Evolutionary conservation across 2,113 vertebrate species (phyloP).

Genomic region (Trinectes maculatus): DNA sequence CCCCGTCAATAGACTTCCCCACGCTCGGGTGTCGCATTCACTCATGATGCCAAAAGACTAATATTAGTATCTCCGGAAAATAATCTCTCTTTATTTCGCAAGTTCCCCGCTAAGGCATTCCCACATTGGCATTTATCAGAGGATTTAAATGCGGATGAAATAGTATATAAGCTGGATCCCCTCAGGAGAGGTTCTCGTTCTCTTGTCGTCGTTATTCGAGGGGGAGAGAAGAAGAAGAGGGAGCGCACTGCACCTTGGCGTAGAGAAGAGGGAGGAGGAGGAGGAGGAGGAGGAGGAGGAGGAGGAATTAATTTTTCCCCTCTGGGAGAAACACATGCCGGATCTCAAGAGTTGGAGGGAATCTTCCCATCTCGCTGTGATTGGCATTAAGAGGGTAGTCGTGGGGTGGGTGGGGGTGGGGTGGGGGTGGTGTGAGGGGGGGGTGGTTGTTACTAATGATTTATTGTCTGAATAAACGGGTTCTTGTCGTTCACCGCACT

Average conservation of each 20-base stretch:
- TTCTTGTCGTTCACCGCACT: constrained; percentile 46
- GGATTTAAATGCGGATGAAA: constrained; percentile 87
- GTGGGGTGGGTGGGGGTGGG: constrained; percentile 4
- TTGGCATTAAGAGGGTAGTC: constrained; percentile 76
- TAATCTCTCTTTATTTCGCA: constrained; percentile 82
- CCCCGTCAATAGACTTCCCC: constrained; percentile 77
- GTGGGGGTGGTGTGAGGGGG: constrained; percentile 53
- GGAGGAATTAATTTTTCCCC: constrained; percentile 87
- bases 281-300: constrained; percentile 76
- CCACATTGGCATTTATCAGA: constrained; percentile 81
- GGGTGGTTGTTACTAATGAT: constrained; percentile 77
- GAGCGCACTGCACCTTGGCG: constrained; percentile 82
- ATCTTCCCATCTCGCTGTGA: constrained; percentile 83
- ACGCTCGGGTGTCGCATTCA: constrained; percentile 73
- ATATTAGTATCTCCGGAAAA: constrained; percentile 85
- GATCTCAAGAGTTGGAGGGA: constrained; percentile 80
- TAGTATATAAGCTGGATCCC: constrained; percentile 85
- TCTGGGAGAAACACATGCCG: constrained; percentile 82
- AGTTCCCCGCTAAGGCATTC: constrained; percentile 82
- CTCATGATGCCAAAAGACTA: constrained; percentile 81
- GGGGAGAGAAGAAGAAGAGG: constrained; percentile 71
- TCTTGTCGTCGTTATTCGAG: constrained; percentile 75
- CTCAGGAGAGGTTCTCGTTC: constrained; percentile 83
- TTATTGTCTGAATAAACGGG: constrained; percentile 77
- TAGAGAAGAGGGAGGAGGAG: constrained; percentile 51